phyloP scores from a whole-genome alignment of 2,797 vertebrate species.

The Triplophysa bombifrons region DNA sequence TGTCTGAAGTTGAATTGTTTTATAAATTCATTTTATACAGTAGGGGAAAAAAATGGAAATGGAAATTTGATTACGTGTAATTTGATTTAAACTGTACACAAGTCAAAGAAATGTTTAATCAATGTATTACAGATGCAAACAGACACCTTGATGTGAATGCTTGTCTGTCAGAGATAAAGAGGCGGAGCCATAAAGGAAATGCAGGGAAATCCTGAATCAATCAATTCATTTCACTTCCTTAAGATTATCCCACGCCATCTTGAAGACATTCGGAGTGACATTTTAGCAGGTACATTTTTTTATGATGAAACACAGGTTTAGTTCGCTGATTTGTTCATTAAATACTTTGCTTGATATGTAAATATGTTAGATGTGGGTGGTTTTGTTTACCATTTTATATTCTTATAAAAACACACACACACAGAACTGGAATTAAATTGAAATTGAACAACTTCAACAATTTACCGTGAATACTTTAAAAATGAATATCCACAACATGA shows the following conservation, averaged over 20 bases:
- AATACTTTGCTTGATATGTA: not conserved
- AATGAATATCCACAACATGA: not conserved
- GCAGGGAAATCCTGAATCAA: not conserved
- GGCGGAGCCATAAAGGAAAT: slow-evolving; percentile 1
- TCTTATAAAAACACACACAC: not conserved
- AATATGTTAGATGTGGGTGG: not conserved
- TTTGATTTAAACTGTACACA: not conserved
- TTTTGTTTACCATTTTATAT: not conserved
- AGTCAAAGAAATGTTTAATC: not conserved
- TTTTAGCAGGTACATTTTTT: slow-evolving; percentile 4
- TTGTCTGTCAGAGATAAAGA: not conserved
- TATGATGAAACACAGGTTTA: not conserved
- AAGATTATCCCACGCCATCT: not conserved
- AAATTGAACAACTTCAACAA: no score
- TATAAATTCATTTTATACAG: not conserved
- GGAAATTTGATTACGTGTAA: not conserved
- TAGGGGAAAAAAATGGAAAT: not conserved
- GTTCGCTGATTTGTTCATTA: not conserved
- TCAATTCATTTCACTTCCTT: not conserved
- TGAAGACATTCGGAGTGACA: not conserved
- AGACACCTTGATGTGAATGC: not conserved
- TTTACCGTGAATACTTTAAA: no score
- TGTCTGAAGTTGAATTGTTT: not conserved
- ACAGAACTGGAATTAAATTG: no score
- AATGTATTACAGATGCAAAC: not conserved